Conservation (phyloP, 2,797 vertebrate species). For the Toxotes lorentzi region DNA sequence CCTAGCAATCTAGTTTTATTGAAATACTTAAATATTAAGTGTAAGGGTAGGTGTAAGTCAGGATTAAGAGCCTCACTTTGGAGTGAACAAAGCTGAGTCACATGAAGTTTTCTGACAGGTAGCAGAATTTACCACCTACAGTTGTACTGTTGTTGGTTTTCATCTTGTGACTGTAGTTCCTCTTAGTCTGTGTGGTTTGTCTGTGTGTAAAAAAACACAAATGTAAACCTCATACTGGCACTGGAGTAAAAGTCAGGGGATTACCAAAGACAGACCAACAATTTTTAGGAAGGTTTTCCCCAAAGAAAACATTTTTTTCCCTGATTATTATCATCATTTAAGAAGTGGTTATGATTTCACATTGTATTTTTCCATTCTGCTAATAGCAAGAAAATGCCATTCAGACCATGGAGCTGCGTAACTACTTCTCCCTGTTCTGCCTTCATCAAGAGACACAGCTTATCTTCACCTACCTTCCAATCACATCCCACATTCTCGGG, state of each 20-base stretch:
- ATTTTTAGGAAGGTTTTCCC: neutral
- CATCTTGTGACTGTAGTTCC: conserved; percentile 35
- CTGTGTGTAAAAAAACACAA: too few species aligned
- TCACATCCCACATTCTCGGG: conserved; percentile 94
- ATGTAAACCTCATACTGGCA: too few species aligned
- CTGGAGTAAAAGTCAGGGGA: too few species aligned
- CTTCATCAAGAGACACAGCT: conserved; percentile 98
- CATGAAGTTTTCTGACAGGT: neutral
- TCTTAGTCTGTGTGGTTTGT: conserved; percentile 15
- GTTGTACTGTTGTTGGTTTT: conserved; percentile 7
- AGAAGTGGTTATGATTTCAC: neutral
- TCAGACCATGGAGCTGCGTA: conserved; percentile 96
- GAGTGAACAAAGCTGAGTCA: conserved; percentile 25
- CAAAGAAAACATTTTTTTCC: too few species aligned
- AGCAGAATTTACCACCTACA: neutral
- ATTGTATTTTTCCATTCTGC: conserved; percentile 9
- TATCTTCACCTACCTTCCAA: conserved; percentile 94
- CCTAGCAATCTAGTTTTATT: neutral
- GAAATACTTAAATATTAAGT: neutral
- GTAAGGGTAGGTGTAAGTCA: neutral
- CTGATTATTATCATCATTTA: neutral
- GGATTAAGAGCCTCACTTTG: neutral
- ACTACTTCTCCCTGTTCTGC: conserved; percentile 97
- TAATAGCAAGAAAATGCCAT: conserved; percentile 96
- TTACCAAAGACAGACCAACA: too few species aligned